Conservation (phyloP, 1,140 invertebrate genomes). For the Oncopodura yosiiana region DNA sequence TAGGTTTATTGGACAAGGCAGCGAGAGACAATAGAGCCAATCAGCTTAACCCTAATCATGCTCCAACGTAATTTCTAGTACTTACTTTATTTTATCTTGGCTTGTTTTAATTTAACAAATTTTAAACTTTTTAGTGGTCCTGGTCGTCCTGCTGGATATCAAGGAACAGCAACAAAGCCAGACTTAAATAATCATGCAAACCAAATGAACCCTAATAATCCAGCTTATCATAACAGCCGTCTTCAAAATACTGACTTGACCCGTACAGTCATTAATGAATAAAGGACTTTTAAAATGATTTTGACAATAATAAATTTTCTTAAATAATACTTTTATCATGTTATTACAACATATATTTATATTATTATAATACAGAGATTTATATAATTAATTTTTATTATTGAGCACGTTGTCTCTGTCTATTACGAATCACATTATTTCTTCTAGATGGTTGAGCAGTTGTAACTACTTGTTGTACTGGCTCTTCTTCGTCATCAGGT, state of each 20-base stretch:
- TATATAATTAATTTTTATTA: too few species aligned
- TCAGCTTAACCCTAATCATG: conserved; percentile 32
- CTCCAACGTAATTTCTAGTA: too few species aligned
- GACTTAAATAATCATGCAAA: conserved; percentile 31
- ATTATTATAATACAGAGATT: too few species aligned
- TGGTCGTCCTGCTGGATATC: conserved; percentile 30
- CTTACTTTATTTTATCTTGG: too few species aligned
- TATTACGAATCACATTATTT: neutral
- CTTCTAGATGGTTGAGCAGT: conserved; percentile 43
- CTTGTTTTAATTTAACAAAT: too few species aligned
- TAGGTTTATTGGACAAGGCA: conserved; percentile 10
- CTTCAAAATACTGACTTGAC: too few species aligned
- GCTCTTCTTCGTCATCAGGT: conserved; percentile 73
- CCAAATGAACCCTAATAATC: conserved; percentile 31
- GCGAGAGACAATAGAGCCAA: conserved; percentile 26
- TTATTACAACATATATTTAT: too few species aligned
- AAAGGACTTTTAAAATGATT: too few species aligned
- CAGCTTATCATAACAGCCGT: conserved; percentile 1
- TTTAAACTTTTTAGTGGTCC: too few species aligned
- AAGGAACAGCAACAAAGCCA: conserved; percentile 12
- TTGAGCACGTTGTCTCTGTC: neutral
- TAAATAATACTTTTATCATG: too few species aligned
- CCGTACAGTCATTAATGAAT: too few species aligned
- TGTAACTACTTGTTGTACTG: conserved; percentile 69
- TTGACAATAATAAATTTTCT: too few species aligned